These are phyloP conservation scores for Microctenopoma lineatum DNA, from an alignment of 2,797 vertebrate genomes.

Conservation along the genomic window DNA sequence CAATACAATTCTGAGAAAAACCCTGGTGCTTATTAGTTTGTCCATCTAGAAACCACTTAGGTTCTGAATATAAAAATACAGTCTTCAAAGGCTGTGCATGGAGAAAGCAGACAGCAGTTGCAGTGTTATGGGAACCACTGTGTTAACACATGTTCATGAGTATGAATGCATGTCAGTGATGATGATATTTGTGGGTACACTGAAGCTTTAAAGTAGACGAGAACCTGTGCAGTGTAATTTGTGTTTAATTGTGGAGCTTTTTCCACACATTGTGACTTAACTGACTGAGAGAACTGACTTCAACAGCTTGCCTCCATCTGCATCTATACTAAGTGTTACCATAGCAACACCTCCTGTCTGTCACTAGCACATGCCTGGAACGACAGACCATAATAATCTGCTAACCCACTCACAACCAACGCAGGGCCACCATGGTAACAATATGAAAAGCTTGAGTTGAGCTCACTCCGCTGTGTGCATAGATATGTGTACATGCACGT, in stretches of 20 bases:
- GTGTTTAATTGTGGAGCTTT: background rate
- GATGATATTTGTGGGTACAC: background rate
- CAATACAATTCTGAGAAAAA: too few species aligned
- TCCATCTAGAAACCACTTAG: too few species aligned
- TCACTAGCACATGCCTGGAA: constrained; percentile 65
- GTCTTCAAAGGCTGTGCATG: background rate
- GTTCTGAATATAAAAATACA: too few species aligned
- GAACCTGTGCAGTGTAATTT: background rate
- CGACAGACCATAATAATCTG: constrained; percentile 66
- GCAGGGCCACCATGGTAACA: constrained; percentile 44
- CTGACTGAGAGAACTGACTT: constrained; percentile 32
- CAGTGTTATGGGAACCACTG: background rate
- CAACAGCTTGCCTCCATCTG: constrained; percentile 44
- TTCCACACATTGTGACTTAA: constrained; percentile 17
- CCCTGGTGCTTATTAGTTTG: too few species aligned
- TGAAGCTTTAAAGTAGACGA: background rate
- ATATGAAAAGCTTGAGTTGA: constrained; percentile 30
- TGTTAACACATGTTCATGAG: background rate
- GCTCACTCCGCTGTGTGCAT: background rate
- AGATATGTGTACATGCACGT: background rate
- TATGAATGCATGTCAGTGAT: too few species aligned
- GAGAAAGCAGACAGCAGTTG: background rate
- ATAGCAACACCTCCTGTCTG: constrained; percentile 59
- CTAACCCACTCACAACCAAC: constrained; percentile 69
- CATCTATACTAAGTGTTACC: constrained; percentile 62